Conservation (phyloP, 64 coral and sea anemone genomes). For the Actinia tenebrosa region DNA sequence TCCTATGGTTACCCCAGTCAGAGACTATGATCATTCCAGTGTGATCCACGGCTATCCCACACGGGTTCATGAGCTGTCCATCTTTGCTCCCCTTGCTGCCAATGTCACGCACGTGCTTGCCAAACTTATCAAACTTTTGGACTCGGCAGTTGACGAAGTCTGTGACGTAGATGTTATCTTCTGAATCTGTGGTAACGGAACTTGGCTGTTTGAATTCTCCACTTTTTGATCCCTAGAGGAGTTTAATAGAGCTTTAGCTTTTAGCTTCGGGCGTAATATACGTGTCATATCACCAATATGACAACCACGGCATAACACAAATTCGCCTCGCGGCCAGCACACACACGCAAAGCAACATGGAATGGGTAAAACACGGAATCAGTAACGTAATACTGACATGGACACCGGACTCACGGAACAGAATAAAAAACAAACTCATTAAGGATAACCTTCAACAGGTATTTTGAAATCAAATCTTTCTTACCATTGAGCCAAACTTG, state of each 20-base stretch:
- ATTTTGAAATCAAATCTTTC: background rate
- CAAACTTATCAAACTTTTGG: conserved; percentile 84
- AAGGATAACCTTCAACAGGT: no score
- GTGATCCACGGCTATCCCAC: conserved; percentile 54
- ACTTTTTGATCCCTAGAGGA: conserved; percentile 60
- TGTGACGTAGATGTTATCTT: conserved; percentile 76
- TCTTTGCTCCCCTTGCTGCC: conserved; percentile 69
- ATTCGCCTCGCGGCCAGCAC: no score
- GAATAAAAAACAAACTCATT: no score
- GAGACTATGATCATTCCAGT: conserved; percentile 76
- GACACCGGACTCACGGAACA: no score
- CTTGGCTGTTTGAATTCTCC: conserved; percentile 90
- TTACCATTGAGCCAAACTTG: conserved; percentile 70
- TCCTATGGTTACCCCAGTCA: conserved; percentile 82
- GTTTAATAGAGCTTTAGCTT: background rate
- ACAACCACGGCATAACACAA: no score
- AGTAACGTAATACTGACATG: no score
- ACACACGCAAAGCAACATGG: no score
- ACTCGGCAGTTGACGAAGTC: conserved; percentile 90
- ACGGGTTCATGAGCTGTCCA: conserved; percentile 75
- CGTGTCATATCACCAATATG: no score
- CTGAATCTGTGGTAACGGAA: conserved; percentile 71
- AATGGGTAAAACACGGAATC: no score
- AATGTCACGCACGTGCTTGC: conserved; percentile 69
- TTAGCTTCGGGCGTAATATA: background rate